Evolutionary conservation across 2,888 invertebrate genomes (phyloP), one percentile per base, ranked within the genome.

Genomic region (Entomobrya proxima): DNA sequence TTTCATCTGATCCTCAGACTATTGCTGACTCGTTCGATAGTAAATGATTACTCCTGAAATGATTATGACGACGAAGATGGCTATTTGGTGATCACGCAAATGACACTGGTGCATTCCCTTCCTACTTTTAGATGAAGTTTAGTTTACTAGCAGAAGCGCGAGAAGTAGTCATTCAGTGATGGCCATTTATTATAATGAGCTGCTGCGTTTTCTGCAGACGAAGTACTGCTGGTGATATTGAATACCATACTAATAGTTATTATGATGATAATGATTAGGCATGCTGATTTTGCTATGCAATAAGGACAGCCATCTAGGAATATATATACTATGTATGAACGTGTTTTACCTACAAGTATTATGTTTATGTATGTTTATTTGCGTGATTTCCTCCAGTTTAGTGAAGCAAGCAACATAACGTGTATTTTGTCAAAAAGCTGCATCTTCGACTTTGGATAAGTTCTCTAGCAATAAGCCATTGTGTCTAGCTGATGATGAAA

Each of bases 341-440:
- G n/a, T n/a, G n/a, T n/a, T n/a, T n/a, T n/a, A n/a, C n/a, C n/a
- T n/a, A n/a, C n/a, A n/a, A n/a, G n/a, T n/a, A n/a, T 77, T 44
- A 72, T 77, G 67, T 79, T 77, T 77, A 21, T 24, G 58, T 27
- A 30, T 27, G 21, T 37, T 13, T 21, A 64, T 37, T 80, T 40
- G 80, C 80, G 80, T 80, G 80, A 80, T 80, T 72, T 72, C 37
- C 40, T 21, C 27, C 58, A 69, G 35, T 80, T 80, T 69, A 50
- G 27, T 5, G 50, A 47, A 40, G n/a, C 24, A 11, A 21, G 9
- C 27, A 64, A 44, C 44, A 15, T 44, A 44, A 44, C 7, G 44
- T 21, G 27, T n/a, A n/a, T n/a, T n/a, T 52, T 58, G 64, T 13
- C 64, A 64, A 64, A 35, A 64, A 64, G 64, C 37, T 37, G 18